phyloP scores from a whole-genome alignment of 2,113 vertebrate genomes.

The Rhea americana region DNA sequence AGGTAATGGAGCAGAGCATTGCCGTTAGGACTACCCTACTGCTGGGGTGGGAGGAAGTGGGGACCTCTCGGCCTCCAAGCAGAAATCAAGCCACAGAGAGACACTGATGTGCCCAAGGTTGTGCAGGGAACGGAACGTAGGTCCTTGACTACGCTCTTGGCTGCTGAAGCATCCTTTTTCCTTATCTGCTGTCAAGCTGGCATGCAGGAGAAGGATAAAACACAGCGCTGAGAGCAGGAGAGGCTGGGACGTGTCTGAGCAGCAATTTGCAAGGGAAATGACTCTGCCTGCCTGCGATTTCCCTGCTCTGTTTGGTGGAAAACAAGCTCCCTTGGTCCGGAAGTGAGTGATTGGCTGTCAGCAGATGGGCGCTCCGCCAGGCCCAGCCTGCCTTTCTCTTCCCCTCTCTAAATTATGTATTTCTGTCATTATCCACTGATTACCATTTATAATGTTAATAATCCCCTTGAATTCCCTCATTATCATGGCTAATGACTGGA shows the following conservation, averaged over 20 bases:
- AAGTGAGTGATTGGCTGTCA: neutral
- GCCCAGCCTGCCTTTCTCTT: neutral
- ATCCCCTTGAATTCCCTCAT: conserved; percentile 42
- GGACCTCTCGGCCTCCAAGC: neutral
- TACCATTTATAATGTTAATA: conserved; percentile 26
- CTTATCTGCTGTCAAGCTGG: rapidly evolving
- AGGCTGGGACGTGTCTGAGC: rapidly evolving
- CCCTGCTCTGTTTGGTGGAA: neutral
- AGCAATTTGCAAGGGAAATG: neutral
- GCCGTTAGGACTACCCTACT: rapidly evolving
- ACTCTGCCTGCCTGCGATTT: neutral
- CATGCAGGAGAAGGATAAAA: rapidly evolving
- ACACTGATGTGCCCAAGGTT: neutral
- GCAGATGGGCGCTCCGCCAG: rapidly evolving
- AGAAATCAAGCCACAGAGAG: neutral
- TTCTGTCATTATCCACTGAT: conserved; percentile 4
- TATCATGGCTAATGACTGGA: neutral
- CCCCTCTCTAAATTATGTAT: neutral
- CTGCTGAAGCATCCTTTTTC: neutral
- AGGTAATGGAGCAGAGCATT: conserved; percentile 68
- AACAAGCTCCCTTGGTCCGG: neutral
- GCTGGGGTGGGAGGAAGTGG: rapidly evolving
- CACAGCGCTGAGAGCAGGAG: rapidly evolving
- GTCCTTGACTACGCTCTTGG: rapidly evolving
- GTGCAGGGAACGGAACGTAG: neutral